Conservation (phyloP, 2,113 vertebrate genomes). For the Gymnarchus niloticus region DNA sequence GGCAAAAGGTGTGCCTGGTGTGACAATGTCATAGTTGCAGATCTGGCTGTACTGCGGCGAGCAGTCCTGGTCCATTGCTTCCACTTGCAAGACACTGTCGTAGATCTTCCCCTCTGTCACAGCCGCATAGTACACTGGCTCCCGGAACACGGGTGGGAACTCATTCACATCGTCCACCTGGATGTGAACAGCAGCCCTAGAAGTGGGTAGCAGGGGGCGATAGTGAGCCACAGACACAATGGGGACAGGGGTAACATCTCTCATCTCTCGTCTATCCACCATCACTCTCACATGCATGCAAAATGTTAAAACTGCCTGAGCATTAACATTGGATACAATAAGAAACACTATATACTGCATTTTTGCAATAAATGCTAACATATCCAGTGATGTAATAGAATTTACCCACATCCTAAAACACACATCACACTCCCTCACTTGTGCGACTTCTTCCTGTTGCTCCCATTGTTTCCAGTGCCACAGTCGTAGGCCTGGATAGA, state of each 20-base stretch:
- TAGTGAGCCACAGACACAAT: background rate
- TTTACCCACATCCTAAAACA: background rate
- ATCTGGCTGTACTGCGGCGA: slow-evolving; percentile 96
- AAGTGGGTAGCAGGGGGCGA: background rate
- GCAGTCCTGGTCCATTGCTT: slow-evolving; percentile 90
- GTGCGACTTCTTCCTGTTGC: slow-evolving; percentile 93
- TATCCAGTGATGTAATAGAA: background rate
- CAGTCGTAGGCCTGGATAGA: slow-evolving; percentile 97
- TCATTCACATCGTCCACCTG: slow-evolving; percentile 96
- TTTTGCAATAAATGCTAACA: slow-evolving; percentile 22
- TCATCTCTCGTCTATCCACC: background rate
- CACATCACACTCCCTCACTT: slow-evolving; percentile 70
- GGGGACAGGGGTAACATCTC: background rate
- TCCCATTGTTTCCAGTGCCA: slow-evolving; percentile 73
- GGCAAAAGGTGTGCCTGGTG: slow-evolving; percentile 82
- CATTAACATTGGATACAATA: background rate
- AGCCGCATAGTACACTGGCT: slow-evolving; percentile 74
- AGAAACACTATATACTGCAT: background rate
- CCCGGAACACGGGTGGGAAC: slow-evolving; percentile 84
- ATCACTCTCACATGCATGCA: background rate
- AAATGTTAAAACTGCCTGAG: background rate
- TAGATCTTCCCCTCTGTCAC: slow-evolving; percentile 93
- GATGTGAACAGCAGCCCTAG: slow-evolving; percentile 92
- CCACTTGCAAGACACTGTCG: slow-evolving; percentile 91
- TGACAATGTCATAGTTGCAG: slow-evolving; percentile 94